Conservation (phyloP, 2,888 invertebrate species). For the Notocelia uddmanniana region DNA sequence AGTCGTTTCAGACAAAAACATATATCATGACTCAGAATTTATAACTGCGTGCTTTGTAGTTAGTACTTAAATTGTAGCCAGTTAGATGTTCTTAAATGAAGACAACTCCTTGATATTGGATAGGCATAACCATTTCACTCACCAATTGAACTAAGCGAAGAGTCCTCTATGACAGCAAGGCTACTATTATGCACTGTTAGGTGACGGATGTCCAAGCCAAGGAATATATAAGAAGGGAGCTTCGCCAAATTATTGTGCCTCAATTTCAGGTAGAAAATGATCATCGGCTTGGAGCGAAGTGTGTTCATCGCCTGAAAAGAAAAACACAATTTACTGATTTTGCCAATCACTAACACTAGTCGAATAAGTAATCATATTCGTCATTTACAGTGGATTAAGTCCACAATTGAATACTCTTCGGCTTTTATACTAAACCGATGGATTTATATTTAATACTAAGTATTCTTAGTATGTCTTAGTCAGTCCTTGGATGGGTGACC, state of each 20-base stretch:
- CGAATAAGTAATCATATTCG: background rate
- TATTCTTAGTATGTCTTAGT: too few relatives aligned
- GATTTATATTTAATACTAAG: too few relatives aligned
- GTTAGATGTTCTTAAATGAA: too few relatives aligned
- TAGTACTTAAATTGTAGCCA: too few relatives aligned
- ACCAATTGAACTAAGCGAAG: constrained; percentile 95
- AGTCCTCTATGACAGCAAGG: constrained; percentile 94
- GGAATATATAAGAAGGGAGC: constrained; percentile 93
- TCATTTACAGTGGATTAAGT: background rate
- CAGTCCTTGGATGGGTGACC: too few relatives aligned
- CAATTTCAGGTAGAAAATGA: constrained; percentile 95
- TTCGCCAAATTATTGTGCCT: constrained; percentile 94
- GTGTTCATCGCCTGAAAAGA: constrained; percentile 90
- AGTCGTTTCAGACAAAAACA: too few relatives aligned
- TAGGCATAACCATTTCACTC: constrained; percentile 57
- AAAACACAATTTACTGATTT: constrained; percentile 13
- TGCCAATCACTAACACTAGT: background rate
- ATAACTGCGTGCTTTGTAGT: too few relatives aligned
- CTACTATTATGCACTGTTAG: constrained; percentile 96
- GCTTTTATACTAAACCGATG: background rate
- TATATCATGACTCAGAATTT: too few relatives aligned
- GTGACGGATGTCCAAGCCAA: constrained; percentile 95
- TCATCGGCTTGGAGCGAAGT: constrained; percentile 91
- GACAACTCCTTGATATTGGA: too few relatives aligned
- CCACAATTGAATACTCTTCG: background rate